A percentile compares a stretch with the other conserved stretches of the same genome.
Evolutionary conservation across 2,888 invertebrate genomes (phyloP).

Genomic region (Heliothis peltigera): DNA sequence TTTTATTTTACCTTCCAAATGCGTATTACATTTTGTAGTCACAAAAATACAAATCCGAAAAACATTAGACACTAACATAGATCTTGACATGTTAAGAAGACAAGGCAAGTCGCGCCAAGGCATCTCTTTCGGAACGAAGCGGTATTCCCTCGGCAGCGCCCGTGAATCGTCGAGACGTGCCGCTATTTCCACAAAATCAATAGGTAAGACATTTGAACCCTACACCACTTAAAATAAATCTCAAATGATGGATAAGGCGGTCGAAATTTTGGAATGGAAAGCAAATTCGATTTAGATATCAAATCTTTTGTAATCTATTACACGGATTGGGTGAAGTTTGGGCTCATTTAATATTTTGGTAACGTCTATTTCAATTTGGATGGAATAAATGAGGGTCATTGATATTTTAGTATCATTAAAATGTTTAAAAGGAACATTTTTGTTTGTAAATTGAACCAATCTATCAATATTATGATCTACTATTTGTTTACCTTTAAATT

Average conservation of each 20-base stretch:
- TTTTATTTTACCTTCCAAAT: neutral
- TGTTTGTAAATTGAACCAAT: neutral
- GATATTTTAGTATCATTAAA: neutral
- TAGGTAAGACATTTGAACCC: constrained; percentile 74
- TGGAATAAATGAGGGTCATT: neutral
- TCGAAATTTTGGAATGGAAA: constrained; percentile 44
- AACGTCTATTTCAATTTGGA: neutral
- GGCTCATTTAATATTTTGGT: constrained; percentile 3
- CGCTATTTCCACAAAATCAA: constrained; percentile 79
- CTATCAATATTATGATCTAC: no score
- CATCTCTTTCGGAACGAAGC: constrained; percentile 51
- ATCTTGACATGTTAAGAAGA: constrained; percentile 56
- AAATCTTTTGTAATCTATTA: constrained; percentile 32
- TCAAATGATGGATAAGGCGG: constrained; percentile 51
- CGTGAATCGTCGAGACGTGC: constrained; percentile 66
- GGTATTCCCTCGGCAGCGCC: constrained; percentile 55
- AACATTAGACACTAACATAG: constrained; percentile 40
- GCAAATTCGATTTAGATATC: constrained; percentile 37
- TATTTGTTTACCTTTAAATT: no score
- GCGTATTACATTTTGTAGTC: constrained; percentile 9
- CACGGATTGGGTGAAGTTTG: constrained; percentile 6
- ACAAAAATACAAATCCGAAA: constrained; percentile 32
- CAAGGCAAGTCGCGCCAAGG: constrained; percentile 43
- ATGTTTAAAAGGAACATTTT: neutral
- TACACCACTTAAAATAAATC: constrained; percentile 58